phyloP scores from a whole-genome alignment of 2,888 invertebrate species.

The Ligdia adustata region DNA sequence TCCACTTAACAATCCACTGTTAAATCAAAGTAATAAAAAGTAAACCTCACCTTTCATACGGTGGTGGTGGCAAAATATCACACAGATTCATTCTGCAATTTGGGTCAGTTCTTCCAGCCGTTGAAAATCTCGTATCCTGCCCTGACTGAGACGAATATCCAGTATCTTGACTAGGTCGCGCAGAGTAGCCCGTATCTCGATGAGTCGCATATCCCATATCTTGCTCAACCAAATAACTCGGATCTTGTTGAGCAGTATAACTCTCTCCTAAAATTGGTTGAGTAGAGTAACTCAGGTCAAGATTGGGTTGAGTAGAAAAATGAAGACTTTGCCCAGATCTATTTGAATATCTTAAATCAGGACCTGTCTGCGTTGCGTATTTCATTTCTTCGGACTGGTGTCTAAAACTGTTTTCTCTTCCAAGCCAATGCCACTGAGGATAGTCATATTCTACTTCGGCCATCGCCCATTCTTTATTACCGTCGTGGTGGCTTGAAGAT shows the following conservation, averaged over 20 bases:
- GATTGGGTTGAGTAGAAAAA: constrained; percentile 10
- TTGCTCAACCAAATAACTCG: neutral
- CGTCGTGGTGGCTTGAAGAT: constrained; percentile 76
- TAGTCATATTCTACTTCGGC: constrained; percentile 78
- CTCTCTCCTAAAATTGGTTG: constrained; percentile 3
- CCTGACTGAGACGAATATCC: constrained; percentile 11
- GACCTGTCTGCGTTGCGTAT: constrained; percentile 6
- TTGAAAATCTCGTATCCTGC: constrained; percentile 59
- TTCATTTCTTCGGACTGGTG: constrained; percentile 58
- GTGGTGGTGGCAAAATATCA: constrained; percentile 75
- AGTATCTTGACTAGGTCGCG: neutral
- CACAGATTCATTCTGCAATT: constrained; percentile 79
- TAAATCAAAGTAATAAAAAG: too few relatives aligned
- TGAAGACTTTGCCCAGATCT: constrained; percentile 3
- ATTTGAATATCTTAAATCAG: constrained; percentile 1
- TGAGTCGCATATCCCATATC: constrained; percentile 7
- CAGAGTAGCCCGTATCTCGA: constrained; percentile 1
- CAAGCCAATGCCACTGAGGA: constrained; percentile 80
- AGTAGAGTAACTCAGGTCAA: constrained; percentile 10
- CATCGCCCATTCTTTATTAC: constrained; percentile 74
- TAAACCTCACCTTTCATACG: constrained; percentile 70
- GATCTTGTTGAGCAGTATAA: constrained; percentile 10
- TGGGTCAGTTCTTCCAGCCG: constrained; percentile 64
- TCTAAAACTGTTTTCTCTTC: constrained; percentile 75
- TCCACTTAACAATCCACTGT: too few relatives aligned